These are phyloP conservation scores for Phainopepla nitens DNA, from an alignment of 2,113 vertebrate species.

Conservation along the genomic window DNA sequence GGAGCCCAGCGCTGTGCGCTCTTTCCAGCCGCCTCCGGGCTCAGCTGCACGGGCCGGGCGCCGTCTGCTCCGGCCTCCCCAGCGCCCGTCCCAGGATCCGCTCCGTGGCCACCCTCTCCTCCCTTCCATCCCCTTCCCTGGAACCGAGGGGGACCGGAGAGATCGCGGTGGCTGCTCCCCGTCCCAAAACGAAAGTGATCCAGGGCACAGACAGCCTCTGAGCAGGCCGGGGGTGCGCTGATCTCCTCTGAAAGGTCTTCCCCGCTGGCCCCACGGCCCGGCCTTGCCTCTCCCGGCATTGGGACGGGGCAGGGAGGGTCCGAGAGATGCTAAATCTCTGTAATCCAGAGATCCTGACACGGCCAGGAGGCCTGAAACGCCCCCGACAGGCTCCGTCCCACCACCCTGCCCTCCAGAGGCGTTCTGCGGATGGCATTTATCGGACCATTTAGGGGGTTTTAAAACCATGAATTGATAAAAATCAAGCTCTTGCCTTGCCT, in stretches of 20 bases:
- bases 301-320: neutral
- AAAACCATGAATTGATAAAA: neutral
- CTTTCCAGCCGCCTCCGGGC: neutral
- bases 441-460: rapidly evolving
- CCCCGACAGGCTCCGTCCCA: neutral
- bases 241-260: no score
- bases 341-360: neutral
- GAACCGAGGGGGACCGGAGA: neutral
- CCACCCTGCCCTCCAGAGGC: neutral
- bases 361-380: neutral
- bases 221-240: neutral
- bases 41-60: neutral
- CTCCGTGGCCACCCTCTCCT: neutral
- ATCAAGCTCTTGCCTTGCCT: neutral
- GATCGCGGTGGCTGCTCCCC: neutral
- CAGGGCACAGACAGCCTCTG: no score
- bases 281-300: neutral
- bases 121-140: neutral
- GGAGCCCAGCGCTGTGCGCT: neutral
- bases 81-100: neutral
- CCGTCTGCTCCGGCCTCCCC: neutral
- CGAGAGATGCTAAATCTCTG: neutral
- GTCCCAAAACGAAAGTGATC: neutral
- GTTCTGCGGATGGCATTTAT: neutral
- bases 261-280: rapidly evolving